Base-by-base conservation (phyloP, 2,888 invertebrate species). In the Hypselothyrea guttata region DNA sequence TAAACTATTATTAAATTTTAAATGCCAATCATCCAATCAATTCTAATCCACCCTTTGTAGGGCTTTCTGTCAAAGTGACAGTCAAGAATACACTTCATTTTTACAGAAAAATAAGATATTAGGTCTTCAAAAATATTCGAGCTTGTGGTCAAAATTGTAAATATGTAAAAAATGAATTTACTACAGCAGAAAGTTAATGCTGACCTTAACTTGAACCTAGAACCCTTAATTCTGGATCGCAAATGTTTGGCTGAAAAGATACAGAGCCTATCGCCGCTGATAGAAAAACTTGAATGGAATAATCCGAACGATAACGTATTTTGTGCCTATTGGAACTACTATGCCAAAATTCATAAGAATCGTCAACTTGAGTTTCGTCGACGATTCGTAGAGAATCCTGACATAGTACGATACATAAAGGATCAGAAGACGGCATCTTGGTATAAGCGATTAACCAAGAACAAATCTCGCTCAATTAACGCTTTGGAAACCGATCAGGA, bases 281-380 rank as follows among this genome's bases (percentile, higher is more conserved):
- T 59, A n/a, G 28, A 52, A 0, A 16, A 41, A 3, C 22, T 58
- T 16, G 30, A 56, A 0, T 60, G 45, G 58, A 27, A 40, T 4
- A 54, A 41, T 16, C n/a, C 44, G 1, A 40, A 51, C 8, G 49
- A 67, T 11, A n/a, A 9, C 0, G 8, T 64, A 0, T 83, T 76
- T n/a, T 46, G 22, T 1, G 53, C 64, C n/a, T 53, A 56, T 4
- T 76, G 83, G 76, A 63, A 9, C 12, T 75, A 49, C 34, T 62
- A 71, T 55, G 83, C 75, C 57, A 51, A 41, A 16, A 65, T 35
- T 51, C 49, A 51, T 13, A 53, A 62, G 38, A 47, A 40, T 30
- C 75, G 53, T 1, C 42, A 67, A 18, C 38, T 38, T 15, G 44
- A 47, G 28, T 51, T 67, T 15, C 64, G 71, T 9, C 59, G 35